These are phyloP conservation scores for Pipra filicauda DNA, from an alignment of 2,113 vertebrate genomes.

Conservation along the genomic window DNA sequence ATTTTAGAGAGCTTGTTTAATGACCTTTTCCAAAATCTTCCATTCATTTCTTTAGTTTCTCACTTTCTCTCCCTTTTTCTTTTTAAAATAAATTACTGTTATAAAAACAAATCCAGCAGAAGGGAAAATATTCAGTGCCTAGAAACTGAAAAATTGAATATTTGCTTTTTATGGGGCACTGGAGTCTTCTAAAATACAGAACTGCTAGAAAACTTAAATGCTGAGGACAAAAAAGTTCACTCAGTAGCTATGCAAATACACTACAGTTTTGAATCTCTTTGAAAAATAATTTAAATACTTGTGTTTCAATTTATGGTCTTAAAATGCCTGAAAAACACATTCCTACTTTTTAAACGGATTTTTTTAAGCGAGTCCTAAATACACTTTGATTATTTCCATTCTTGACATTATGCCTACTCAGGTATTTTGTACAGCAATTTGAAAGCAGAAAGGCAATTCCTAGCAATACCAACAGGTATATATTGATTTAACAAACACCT, in stretches of 20 bases:
- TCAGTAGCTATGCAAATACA: slow-evolving; percentile 70
- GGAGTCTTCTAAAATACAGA: slow-evolving; percentile 84
- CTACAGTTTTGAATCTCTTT: slow-evolving; percentile 65
- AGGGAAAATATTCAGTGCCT: slow-evolving; percentile 79
- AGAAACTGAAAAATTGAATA: slow-evolving; percentile 80
- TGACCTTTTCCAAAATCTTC: slow-evolving; percentile 50
- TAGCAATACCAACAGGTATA: slow-evolving; percentile 51
- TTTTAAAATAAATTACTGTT: slow-evolving; percentile 84
- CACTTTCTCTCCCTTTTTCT: slow-evolving; percentile 69
- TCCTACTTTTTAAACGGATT: slow-evolving; percentile 69
- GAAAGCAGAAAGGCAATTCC: slow-evolving; percentile 72
- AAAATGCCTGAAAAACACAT: slow-evolving; percentile 62
- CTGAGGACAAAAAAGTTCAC: slow-evolving; percentile 70
- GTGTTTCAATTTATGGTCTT: slow-evolving; percentile 67
- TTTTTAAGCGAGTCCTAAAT: slow-evolving; percentile 70
- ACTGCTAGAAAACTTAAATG: slow-evolving; percentile 83
- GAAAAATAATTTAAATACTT: slow-evolving; percentile 78
- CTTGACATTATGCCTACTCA: slow-evolving; percentile 68
- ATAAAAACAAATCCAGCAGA: slow-evolving; percentile 85
- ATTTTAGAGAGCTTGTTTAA: slow-evolving; percentile 64
- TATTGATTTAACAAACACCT: slow-evolving; percentile 71
- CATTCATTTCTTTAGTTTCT: slow-evolving; percentile 70
- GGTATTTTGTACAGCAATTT: slow-evolving; percentile 65
- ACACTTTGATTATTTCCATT: slow-evolving; percentile 71
- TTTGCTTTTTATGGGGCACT: slow-evolving; percentile 84